These are phyloP conservation scores for Blastomussa wellsi DNA, from an alignment of 92 coral and sea anemone genomes.

Conservation along the genomic window DNA sequence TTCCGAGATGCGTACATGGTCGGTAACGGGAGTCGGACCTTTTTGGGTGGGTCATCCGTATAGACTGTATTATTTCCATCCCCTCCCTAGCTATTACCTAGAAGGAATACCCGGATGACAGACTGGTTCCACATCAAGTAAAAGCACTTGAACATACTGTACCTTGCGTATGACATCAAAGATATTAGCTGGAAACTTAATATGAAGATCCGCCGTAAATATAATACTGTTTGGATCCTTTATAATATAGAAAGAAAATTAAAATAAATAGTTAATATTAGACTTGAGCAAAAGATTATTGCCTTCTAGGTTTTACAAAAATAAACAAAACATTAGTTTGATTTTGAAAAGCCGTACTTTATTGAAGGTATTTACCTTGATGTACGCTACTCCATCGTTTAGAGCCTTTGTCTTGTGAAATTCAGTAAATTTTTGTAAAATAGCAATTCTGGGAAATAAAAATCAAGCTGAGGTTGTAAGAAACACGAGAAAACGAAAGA, in stretches of 20 bases:
- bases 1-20: too few relatives aligned
- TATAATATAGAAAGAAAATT: background rate
- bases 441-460: slow-evolving; percentile 33
- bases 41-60: too few relatives aligned
- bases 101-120: too few relatives aligned
- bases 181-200: slow-evolving; percentile 57
- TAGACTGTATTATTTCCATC: background rate
- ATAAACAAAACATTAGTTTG: too few relatives aligned
- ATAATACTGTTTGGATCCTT: slow-evolving; percentile 72
- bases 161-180: slow-evolving; percentile 73
- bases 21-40: too few relatives aligned
- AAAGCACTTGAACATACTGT: background rate
- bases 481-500: background rate
- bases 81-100: background rate
- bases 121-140: background rate
- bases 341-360: background rate
- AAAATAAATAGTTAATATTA: too few relatives aligned
- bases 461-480: background rate
- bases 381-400: slow-evolving; percentile 55
- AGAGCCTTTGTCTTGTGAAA: slow-evolving; percentile 71
- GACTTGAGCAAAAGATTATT: background rate
- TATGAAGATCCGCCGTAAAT: slow-evolving; percentile 70
- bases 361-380: slow-evolving; percentile 44
- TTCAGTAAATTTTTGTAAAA: slow-evolving; percentile 37
- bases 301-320: background rate